These are phyloP conservation scores for Abrostola tripartita DNA, from an alignment of 2,888 invertebrate species.

Conservation along the genomic window DNA sequence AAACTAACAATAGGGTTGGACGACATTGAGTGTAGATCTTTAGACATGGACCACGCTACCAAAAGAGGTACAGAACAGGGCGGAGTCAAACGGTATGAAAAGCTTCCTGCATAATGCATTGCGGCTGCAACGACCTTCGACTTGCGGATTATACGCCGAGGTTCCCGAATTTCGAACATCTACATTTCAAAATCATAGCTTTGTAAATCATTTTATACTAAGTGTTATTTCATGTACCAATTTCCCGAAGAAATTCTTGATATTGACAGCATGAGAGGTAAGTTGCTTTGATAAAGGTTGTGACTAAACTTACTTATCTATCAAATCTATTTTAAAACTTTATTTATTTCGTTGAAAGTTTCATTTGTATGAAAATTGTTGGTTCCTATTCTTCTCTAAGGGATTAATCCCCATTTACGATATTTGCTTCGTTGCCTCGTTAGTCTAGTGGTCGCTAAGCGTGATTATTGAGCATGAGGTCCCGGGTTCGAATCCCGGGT, in stretches of 20 bases:
- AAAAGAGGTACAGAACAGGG: slow-evolving; percentile 55
- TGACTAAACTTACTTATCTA: too few species aligned
- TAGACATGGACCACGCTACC: slow-evolving; percentile 26
- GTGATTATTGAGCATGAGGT: too few species aligned
- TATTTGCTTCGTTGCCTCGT: too few species aligned
- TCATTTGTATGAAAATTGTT: too few species aligned
- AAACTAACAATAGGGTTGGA: too few species aligned
- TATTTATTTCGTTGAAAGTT: too few species aligned
- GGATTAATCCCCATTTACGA: too few species aligned
- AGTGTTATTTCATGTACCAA: background rate
- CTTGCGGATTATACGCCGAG: slow-evolving; percentile 69
- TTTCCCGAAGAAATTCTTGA: background rate
- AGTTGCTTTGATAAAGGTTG: too few species aligned
- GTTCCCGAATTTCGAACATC: slow-evolving; percentile 58
- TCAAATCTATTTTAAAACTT: too few species aligned
- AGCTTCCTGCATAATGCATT: slow-evolving; percentile 81
- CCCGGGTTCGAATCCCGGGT: too few species aligned
- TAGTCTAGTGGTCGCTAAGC: too few species aligned
- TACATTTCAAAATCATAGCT: slow-evolving; percentile 39
- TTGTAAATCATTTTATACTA: background rate
- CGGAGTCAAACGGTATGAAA: slow-evolving; percentile 71
- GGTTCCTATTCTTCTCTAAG: too few species aligned
- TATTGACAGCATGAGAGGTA: background rate
- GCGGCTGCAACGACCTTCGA: slow-evolving; percentile 75
- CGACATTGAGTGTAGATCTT: background rate